A percentile compares a stretch with the other conserved stretches of the same genome.
Evolutionary conservation across 2,113 vertebrate genomes (phyloP).

Genomic region (Pristiophorus japonicus): DNA sequence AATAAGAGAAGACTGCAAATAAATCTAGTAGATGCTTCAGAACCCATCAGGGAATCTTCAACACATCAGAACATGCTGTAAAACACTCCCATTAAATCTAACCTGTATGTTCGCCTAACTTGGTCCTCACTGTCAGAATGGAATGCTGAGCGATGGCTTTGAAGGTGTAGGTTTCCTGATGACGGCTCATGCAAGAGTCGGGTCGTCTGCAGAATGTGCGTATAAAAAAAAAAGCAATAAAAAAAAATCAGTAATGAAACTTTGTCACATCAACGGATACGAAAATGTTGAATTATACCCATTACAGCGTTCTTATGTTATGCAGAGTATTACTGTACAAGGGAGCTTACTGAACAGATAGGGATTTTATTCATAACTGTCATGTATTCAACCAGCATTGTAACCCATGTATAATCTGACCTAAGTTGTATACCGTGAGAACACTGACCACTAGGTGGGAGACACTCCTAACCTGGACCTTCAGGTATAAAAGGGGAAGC

Average conservation of each 20-base stretch:
- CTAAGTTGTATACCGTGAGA: too few relatives aligned
- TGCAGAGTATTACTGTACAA: not conserved
- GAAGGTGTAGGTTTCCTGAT: constrained; percentile 73
- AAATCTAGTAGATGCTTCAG: not conserved
- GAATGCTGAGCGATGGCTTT: constrained; percentile 64
- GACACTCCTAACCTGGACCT: too few relatives aligned
- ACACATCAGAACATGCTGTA: not conserved
- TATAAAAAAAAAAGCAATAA: not conserved
- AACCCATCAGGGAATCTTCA: not conserved
- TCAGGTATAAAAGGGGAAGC: too few relatives aligned
- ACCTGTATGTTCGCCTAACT: constrained; percentile 85
- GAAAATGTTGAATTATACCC: not conserved
- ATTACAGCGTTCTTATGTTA: not conserved
- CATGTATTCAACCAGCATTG: too few relatives aligned
- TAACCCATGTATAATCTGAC: too few relatives aligned
- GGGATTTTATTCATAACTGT: not conserved
- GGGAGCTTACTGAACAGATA: not conserved
- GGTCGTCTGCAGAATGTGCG: constrained; percentile 60
- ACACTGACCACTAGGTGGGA: too few relatives aligned
- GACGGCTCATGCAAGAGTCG: constrained; percentile 76
- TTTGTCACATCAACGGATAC: not conserved
- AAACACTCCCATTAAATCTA: constrained; percentile 5
- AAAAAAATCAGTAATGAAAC: not conserved
- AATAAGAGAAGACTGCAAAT: not conserved
- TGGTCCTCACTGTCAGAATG: constrained; percentile 80